phyloP scores from a whole-genome alignment of 2,797 vertebrate genomes.

The Pseudopleuronectes americanus region DNA sequence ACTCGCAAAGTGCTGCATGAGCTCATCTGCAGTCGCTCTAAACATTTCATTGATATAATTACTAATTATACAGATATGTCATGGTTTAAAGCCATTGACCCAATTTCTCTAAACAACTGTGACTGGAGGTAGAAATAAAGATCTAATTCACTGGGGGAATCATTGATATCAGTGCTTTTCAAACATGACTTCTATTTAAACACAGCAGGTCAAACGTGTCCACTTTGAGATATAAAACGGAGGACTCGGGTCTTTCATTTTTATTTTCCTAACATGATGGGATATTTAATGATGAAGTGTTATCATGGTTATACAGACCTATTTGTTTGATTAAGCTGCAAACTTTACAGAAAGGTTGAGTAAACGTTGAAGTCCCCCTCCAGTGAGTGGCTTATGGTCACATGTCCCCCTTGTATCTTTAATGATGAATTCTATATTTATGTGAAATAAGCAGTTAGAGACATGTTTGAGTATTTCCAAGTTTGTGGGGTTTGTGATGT shows the following conservation, averaged over 20 bases:
- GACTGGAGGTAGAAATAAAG: conserved; percentile 35
- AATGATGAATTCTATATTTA: no score
- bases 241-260: neutral
- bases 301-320: neutral
- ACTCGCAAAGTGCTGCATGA: conserved; percentile 38
- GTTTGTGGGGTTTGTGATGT: no score
- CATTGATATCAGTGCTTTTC: conserved; percentile 5
- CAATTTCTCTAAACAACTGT: conserved; percentile 35
- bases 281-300: neutral
- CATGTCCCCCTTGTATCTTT: no score
- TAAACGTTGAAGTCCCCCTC: neutral
- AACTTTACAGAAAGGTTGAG: neutral
- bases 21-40: conserved; percentile 41
- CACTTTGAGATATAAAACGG: neutral
- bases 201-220: neutral
- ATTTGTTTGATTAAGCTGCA: conserved; percentile 4
- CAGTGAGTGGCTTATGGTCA: no score
- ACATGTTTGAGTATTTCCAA: no score
- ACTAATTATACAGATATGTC: conserved; percentile 53
- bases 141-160: conserved; percentile 23
- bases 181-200: conserved; percentile 13
- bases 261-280: neutral
- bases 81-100: conserved; percentile 52
- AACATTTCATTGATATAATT: conserved; percentile 56
- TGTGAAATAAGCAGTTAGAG: no score